Conservation (phyloP, 2,113 vertebrate species). For the Hyperoodon ampullatus region DNA sequence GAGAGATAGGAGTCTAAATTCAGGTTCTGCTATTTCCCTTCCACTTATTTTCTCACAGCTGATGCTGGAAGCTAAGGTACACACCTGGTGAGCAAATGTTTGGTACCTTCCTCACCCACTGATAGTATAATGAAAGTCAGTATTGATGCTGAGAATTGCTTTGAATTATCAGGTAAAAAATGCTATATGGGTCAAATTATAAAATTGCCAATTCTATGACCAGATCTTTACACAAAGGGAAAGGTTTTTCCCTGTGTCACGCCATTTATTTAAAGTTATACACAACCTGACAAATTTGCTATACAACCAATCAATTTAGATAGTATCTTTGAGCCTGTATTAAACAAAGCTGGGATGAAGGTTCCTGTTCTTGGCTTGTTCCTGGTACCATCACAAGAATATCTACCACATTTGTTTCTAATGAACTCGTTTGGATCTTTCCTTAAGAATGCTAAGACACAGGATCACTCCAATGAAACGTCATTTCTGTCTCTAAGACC, state of each 20-base stretch:
- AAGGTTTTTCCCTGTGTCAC: not conserved
- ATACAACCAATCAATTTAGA: not conserved
- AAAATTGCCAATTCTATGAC: not conserved
- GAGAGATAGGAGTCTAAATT: not conserved
- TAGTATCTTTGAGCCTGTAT: not conserved
- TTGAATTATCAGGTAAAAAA: conserved; percentile 31
- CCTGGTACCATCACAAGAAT: not conserved
- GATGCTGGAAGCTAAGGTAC: not conserved
- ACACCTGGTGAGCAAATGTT: not conserved
- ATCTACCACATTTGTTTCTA: not conserved
- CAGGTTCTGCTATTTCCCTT: not conserved
- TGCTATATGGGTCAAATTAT: not conserved
- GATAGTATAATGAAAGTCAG: not conserved
- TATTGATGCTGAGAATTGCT: conserved; percentile 12
- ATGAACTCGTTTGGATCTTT: not conserved
- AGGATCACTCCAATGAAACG: not conserved
- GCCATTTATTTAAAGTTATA: not conserved
- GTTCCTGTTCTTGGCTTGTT: not conserved
- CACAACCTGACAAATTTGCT: not conserved
- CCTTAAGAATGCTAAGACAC: not conserved
- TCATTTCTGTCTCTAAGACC: conserved; percentile 5
- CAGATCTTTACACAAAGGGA: not conserved
- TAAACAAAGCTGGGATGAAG: not conserved
- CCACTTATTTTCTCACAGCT: not conserved
- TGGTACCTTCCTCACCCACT: not conserved